Evolutionary conservation across 2,888 invertebrate genomes (phyloP).

Genomic region (Papilio gigon): DNA sequence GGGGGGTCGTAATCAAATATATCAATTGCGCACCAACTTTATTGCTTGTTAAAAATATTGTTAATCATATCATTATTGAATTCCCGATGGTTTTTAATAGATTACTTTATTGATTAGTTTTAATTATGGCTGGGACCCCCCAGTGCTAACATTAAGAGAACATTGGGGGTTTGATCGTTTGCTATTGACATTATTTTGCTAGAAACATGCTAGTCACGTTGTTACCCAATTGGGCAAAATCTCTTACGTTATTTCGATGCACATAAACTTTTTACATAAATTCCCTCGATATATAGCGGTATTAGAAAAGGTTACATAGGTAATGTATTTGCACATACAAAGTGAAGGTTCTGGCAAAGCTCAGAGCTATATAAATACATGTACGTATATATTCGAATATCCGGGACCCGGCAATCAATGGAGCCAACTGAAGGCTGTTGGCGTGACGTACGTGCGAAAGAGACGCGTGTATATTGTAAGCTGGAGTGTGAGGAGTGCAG

Average conservation of each 20-base stretch:
- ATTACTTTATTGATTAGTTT: too few species aligned
- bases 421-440: constrained; percentile 38
- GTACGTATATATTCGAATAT: constrained; percentile 27
- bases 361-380: constrained; percentile 1
- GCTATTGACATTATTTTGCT: too few species aligned
- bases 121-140: too few species aligned
- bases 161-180: too few species aligned
- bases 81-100: neutral
- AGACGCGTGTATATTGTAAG: constrained; percentile 23
- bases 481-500: constrained; percentile 18
- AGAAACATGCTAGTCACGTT: too few species aligned
- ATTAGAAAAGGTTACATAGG: neutral
- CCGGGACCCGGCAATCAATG: constrained; percentile 41
- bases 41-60: neutral
- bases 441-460: constrained; percentile 40
- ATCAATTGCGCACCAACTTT: neutral
- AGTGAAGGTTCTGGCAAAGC: constrained; percentile 23
- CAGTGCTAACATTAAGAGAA: too few species aligned
- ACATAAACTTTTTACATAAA: too few species aligned
- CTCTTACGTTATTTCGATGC: too few species aligned
- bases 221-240: too few species aligned
- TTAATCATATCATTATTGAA: neutral
- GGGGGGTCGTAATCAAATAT: constrained; percentile 13
- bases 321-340: constrained; percentile 18
- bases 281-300: too few species aligned